Conservation (phyloP, 2,888 invertebrate species). For the Diadegma fenestrale region DNA sequence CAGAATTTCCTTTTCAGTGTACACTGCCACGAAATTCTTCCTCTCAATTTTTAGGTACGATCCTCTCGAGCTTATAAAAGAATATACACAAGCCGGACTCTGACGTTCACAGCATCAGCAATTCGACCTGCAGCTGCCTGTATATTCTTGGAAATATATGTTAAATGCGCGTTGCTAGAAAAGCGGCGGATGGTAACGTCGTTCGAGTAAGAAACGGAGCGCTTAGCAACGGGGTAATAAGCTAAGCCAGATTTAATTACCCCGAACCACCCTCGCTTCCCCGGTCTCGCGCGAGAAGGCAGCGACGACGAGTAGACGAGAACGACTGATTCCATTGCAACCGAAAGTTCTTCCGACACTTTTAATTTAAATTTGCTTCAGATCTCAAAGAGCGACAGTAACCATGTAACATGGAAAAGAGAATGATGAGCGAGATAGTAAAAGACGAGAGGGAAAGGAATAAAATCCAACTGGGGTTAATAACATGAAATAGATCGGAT, state of each 20-base stretch:
- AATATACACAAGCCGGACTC: not conserved
- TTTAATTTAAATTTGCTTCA: slow-evolving; percentile 82
- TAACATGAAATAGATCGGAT: slow-evolving; percentile 80
- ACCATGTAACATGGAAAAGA: slow-evolving; percentile 27
- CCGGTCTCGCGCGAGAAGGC: slow-evolving; percentile 37
- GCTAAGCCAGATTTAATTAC: slow-evolving; percentile 77
- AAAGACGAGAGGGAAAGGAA: slow-evolving; percentile 37
- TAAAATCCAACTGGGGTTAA: slow-evolving; percentile 68
- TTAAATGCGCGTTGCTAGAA: slow-evolving; percentile 8
- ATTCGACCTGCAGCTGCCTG: not conserved
- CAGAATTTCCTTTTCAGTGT: too few species aligned
- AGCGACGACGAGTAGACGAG: slow-evolving; percentile 40
- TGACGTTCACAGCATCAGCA: not conserved
- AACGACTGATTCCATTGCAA: slow-evolving; percentile 73
- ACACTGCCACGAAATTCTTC: not conserved
- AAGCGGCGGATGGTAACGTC: slow-evolving; percentile 43
- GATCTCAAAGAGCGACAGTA: slow-evolving; percentile 75
- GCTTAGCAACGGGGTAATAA: slow-evolving; percentile 65
- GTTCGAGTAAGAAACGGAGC: slow-evolving; percentile 46
- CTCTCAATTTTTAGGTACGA: not conserved
- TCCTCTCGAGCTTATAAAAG: not conserved
- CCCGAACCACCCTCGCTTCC: slow-evolving; percentile 57
- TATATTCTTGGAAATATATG: slow-evolving; percentile 2
- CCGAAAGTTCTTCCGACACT: slow-evolving; percentile 73
- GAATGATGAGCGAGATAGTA: slow-evolving; percentile 39